Evolutionary conservation across 2,113 vertebrate species (phyloP).

Genomic region (Tautogolabrus adspersus): DNA sequence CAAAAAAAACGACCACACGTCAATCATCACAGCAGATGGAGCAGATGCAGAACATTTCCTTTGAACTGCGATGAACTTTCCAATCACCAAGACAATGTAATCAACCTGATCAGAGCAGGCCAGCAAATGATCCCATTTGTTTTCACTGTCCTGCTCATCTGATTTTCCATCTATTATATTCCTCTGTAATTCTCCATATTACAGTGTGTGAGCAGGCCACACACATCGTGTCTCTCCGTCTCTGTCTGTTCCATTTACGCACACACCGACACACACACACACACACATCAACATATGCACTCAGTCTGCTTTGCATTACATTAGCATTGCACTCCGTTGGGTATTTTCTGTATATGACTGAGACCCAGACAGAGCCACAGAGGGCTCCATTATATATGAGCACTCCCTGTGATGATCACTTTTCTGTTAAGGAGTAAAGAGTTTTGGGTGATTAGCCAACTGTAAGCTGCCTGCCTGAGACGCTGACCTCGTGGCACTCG

Average conservation of each 20-base stretch:
- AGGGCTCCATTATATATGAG: constrained; percentile 42
- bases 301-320: constrained; percentile 42
- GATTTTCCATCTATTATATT: neutral
- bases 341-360: constrained; percentile 8
- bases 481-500: constrained; percentile 39
- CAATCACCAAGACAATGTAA: neutral
- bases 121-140: neutral
- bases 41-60: neutral
- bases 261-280: neutral
- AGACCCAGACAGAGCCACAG: neutral
- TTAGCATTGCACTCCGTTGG: constrained; percentile 18
- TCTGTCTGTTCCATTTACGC: neutral
- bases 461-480: constrained; percentile 46
- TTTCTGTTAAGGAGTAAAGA: constrained; percentile 42
- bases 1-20: neutral
- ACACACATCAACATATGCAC: constrained; percentile 4
- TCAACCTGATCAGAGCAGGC: neutral
- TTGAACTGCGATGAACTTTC: neutral
- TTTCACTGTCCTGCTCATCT: neutral
- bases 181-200: neutral
- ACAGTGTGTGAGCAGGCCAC: neutral
- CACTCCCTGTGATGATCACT: constrained; percentile 44
- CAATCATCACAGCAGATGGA: neutral
- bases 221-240: neutral
- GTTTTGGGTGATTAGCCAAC: constrained; percentile 60